Conservation (phyloP, 2,113 vertebrate genomes). For the Himantopus leucocephalus region DNA sequence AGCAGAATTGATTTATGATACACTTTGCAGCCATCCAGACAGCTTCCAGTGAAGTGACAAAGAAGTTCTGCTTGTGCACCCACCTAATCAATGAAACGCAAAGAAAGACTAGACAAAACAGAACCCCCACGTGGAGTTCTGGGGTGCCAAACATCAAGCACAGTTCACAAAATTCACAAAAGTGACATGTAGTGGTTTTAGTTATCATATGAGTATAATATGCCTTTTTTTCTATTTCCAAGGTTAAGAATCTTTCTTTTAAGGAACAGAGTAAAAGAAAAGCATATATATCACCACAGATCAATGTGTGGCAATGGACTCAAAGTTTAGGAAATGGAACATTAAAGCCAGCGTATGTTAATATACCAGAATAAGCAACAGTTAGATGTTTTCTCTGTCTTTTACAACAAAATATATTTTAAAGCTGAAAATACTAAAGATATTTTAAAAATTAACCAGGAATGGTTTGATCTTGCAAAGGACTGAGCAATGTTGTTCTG, state of each 20-base stretch:
- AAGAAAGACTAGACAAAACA: slow-evolving; percentile 62
- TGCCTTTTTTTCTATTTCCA: background rate
- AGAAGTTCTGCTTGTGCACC: slow-evolving; percentile 67
- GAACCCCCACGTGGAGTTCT: background rate
- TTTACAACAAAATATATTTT: background rate
- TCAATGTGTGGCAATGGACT: background rate
- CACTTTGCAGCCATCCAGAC: slow-evolving; percentile 53
- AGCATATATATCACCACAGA: background rate
- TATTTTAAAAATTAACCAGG: background rate
- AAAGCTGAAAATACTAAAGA: background rate
- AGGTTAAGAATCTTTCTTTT: background rate
- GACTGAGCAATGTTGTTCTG: background rate
- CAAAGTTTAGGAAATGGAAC: background rate
- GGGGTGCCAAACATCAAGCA: slow-evolving; percentile 10
- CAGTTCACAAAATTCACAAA: background rate
- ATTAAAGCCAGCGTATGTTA: background rate
- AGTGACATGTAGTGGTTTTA: background rate
- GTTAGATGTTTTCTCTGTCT: background rate
- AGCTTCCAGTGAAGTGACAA: slow-evolving; percentile 70
- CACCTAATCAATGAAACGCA: slow-evolving; percentile 65
- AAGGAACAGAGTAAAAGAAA: background rate
- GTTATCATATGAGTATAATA: background rate
- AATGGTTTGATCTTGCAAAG: background rate
- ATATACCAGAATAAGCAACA: background rate
- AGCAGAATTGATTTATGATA: slow-evolving; percentile 72